Conservation (phyloP, 2,113 vertebrate genomes). For the Actenoides lindsayi region DNA sequence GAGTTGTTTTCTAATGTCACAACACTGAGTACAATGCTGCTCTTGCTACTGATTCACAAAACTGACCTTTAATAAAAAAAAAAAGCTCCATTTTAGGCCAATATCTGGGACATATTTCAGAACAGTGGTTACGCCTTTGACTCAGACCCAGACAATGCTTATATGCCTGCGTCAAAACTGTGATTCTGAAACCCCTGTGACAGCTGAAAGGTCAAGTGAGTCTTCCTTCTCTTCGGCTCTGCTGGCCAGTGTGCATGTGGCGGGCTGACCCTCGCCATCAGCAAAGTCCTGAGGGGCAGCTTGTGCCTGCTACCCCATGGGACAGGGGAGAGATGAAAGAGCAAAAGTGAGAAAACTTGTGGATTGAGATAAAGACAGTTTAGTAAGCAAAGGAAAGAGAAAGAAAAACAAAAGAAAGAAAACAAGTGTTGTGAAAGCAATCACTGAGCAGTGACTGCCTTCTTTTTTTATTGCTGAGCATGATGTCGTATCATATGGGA, state of each 20-base stretch:
- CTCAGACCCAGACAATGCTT: not conserved
- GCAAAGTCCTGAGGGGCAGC: rapidly evolving
- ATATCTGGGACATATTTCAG: not conserved
- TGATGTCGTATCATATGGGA: not conserved
- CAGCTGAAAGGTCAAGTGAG: not conserved
- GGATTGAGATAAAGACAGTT: not conserved
- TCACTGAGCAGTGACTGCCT: not conserved
- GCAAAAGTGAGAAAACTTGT: not conserved
- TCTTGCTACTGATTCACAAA: conserved; percentile 5
- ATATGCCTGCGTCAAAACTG: not conserved
- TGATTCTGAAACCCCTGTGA: not conserved
- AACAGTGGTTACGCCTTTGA: not conserved
- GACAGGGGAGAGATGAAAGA: not conserved
- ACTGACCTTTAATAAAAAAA: not conserved
- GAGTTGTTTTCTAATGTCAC: not conserved
- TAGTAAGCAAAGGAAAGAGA: not conserved
- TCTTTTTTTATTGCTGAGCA: not conserved
- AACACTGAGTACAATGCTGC: not conserved
- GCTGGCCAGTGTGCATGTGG: not conserved
- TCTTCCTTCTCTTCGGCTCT: not conserved
- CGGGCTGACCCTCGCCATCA: rapidly evolving
- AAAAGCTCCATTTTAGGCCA: not conserved
- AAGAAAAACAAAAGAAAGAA: not conserved
- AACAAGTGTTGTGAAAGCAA: not conserved
- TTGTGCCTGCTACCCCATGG: rapidly evolving